A percentile compares a stretch with the other conserved stretches of the same genome.
Conservation (phyloP, 2,888 invertebrate species). For the Podotricha telesiphe region DNA sequence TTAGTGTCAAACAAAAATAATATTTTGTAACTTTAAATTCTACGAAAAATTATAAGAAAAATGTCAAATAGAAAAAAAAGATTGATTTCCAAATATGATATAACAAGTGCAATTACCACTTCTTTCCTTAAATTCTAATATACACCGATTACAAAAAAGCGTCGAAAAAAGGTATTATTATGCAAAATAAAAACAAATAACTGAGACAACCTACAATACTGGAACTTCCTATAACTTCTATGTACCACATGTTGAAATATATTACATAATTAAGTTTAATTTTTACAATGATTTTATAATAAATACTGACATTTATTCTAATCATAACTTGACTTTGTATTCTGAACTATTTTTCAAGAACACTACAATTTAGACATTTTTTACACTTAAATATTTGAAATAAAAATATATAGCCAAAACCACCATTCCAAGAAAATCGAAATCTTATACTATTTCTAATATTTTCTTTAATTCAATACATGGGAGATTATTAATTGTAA, state of each 20-base stretch:
- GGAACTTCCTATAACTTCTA: not conserved
- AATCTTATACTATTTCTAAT: not conserved
- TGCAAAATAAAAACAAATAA: not conserved
- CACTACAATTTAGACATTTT: constrained; percentile 1
- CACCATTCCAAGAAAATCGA: not conserved
- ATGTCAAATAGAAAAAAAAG: not conserved
- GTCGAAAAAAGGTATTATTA: not conserved
- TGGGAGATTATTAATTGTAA: constrained; percentile 1
- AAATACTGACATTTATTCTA: constrained; percentile 3
- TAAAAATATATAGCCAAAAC: not conserved
- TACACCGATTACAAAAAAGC: not conserved
- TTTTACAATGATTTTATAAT: constrained; percentile 5
- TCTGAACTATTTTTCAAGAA: not conserved
- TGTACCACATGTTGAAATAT: not conserved
- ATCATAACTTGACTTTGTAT: constrained; percentile 1
- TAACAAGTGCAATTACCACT: not conserved
- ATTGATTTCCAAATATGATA: not conserved
- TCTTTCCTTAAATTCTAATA: not conserved
- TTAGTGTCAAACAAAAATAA: constrained; percentile 4
- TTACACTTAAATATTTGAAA: not conserved
- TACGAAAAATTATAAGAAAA: not conserved
- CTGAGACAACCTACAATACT: not conserved
- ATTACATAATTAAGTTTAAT: constrained; percentile 6
- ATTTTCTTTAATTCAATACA: constrained; percentile 5
- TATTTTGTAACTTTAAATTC: constrained; percentile 13